Evolutionary conservation across 2,888 invertebrate genomes (phyloP).

Genomic region (Stenichneumon culpator): DNA sequence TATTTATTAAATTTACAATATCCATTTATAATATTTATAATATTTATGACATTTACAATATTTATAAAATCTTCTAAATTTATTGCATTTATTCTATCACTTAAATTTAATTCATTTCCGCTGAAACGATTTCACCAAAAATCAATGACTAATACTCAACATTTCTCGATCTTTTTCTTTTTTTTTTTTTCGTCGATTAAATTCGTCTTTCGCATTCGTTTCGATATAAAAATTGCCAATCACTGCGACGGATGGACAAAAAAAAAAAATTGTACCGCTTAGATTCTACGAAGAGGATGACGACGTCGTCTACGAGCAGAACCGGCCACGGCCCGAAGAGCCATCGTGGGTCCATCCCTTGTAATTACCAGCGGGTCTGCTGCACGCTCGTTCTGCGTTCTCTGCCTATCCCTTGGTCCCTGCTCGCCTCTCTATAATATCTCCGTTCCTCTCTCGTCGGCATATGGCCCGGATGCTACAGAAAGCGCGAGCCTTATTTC

Average conservation of each 20-base stretch:
- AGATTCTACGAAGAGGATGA: constrained; percentile 39
- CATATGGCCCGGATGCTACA: constrained; percentile 77
- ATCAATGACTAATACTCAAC: too few species aligned
- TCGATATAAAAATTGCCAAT: constrained; percentile 20
- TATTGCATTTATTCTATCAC: too few species aligned
- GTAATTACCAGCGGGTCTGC: constrained; percentile 81
- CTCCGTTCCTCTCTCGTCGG: constrained; percentile 70
- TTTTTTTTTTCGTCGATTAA: too few species aligned
- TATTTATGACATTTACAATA: too few species aligned
- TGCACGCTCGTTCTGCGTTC: constrained; percentile 30
- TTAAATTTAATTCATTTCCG: too few species aligned
- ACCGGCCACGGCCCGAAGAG: constrained; percentile 44
- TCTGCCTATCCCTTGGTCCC: constrained; percentile 44
- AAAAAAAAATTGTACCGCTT: constrained; percentile 1
- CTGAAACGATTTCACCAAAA: too few species aligned
- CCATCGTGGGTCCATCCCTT: constrained; percentile 78
- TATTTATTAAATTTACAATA: too few species aligned
- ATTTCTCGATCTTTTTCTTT: background rate
- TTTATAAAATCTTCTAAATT: too few species aligned
- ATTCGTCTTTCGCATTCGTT: background rate
- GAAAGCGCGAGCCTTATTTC: constrained; percentile 76
- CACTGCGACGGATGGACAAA: background rate
- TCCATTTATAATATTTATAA: too few species aligned
- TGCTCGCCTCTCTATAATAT: constrained; percentile 19
- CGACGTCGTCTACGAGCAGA: constrained; percentile 39